These are phyloP conservation scores for Xerus rutilus DNA, from an alignment of 2,797 vertebrate species.

Conservation along the genomic window DNA sequence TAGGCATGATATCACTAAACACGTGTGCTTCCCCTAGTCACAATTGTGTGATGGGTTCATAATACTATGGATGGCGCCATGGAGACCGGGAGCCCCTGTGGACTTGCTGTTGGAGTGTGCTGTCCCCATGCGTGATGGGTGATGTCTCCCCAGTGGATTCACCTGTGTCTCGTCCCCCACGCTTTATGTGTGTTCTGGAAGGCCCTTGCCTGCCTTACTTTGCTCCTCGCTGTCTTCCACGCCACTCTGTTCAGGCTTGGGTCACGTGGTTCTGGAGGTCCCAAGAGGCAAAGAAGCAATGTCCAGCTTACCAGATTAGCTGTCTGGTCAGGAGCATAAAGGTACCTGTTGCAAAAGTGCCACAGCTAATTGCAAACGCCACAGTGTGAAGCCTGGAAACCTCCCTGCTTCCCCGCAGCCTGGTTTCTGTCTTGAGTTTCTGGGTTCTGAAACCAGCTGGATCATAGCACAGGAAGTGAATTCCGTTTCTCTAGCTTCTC, in stretches of 20 bases:
- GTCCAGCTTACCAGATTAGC: background rate
- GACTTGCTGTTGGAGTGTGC: fast-evolving
- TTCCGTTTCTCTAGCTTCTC: background rate
- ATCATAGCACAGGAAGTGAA: background rate
- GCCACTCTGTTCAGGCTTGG: background rate
- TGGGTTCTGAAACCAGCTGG: background rate
- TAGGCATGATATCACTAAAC: background rate
- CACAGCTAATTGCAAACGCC: background rate
- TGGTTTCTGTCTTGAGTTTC: background rate
- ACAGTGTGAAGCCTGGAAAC: fast-evolving
- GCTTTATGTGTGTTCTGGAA: background rate
- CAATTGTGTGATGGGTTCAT: conserved; percentile 8
- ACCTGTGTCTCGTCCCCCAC: background rate
- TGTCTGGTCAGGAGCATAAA: background rate
- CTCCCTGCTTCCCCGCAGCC: background rate
- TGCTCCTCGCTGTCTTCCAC: background rate
- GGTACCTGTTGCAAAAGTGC: background rate
- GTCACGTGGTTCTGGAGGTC: background rate
- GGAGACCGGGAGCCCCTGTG: background rate
- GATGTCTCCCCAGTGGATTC: background rate
- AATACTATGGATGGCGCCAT: conserved; percentile 11
- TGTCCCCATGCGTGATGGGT: background rate
- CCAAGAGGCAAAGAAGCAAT: background rate
- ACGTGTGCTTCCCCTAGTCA: background rate
- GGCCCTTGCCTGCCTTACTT: background rate